Evolutionary conservation across 2,113 vertebrate species (phyloP).

Genomic region (Phrynocephalus versicolor): DNA sequence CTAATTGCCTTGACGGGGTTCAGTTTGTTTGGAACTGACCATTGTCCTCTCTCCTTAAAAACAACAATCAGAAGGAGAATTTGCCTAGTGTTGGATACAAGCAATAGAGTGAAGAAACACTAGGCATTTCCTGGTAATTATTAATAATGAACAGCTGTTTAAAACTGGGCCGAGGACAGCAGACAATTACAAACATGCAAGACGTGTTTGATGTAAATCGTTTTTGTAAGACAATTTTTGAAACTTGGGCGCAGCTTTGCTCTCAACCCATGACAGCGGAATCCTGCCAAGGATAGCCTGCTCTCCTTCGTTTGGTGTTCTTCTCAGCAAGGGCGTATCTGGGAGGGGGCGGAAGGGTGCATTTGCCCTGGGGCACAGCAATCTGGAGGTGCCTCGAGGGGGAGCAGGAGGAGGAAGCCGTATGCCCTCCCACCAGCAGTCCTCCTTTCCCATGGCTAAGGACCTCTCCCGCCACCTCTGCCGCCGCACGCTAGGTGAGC

Average conservation of each 20-base stretch:
- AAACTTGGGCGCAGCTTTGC: neutral
- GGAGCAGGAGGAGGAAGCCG: no score
- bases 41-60: neutral
- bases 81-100: constrained; percentile 45
- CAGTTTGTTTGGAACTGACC: constrained; percentile 16
- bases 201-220: constrained; percentile 24
- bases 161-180: constrained; percentile 54
- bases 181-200: constrained; percentile 46
- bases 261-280: neutral
- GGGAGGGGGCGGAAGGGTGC: no score
- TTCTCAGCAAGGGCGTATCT: no score
- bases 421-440: no score
- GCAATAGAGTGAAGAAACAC: constrained; percentile 53
- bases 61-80: neutral
- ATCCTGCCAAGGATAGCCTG: neutral
- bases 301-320: neutral
- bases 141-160: constrained; percentile 54
- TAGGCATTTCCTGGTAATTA: constrained; percentile 48
- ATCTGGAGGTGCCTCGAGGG: no score
- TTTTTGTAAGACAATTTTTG: constrained; percentile 31
- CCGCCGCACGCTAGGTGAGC: no score
- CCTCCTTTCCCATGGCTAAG: no score
- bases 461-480: no score
- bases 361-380: no score
- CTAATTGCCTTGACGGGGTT: constrained; percentile 29